Conservation (phyloP, 1,140 invertebrate species). For the Calosoma granatense region DNA sequence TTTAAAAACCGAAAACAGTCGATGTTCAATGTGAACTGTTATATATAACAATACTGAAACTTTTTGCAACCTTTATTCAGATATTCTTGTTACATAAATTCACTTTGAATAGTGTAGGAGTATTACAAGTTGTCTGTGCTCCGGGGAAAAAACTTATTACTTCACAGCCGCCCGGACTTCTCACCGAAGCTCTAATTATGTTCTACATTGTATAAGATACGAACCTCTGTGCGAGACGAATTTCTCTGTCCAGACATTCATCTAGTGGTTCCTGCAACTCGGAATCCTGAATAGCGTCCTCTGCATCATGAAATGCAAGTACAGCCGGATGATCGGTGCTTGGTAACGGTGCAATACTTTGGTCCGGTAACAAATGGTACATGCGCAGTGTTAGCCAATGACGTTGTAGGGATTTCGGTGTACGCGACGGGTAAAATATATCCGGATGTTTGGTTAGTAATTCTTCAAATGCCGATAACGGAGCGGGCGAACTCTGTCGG, state of each 20-base stretch:
- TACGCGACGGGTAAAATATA: constrained; percentile 79
- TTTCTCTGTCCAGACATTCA: constrained; percentile 51
- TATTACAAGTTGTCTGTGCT: no score
- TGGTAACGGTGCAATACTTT: constrained; percentile 58
- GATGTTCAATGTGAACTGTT: no score
- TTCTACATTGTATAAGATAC: no score
- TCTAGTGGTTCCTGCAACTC: constrained; percentile 71
- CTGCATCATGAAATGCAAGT: constrained; percentile 83
- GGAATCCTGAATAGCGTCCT: constrained; percentile 77
- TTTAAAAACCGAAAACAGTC: no score
- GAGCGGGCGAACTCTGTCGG: constrained; percentile 47
- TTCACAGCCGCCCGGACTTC: no score
- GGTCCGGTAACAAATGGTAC: constrained; percentile 85
- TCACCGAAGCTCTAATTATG: no score
- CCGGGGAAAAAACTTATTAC: no score
- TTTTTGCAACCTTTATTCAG: no score
- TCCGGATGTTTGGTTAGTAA: constrained; percentile 76
- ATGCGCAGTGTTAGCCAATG: constrained; percentile 94
- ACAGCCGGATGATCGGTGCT: constrained; percentile 53
- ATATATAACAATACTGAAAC: no score
- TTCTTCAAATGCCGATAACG: constrained; percentile 69
- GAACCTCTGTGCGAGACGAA: constrained; percentile 41
- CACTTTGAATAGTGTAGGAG: no score
- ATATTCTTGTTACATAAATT: no score
- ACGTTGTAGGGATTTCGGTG: constrained; percentile 69